A percentile compares a stretch with the other conserved stretches of the same genome.
These are phyloP conservation scores for Hyperoplus lanceolatus DNA, from an alignment of 2,797 vertebrate species.

Conservation along the genomic window DNA sequence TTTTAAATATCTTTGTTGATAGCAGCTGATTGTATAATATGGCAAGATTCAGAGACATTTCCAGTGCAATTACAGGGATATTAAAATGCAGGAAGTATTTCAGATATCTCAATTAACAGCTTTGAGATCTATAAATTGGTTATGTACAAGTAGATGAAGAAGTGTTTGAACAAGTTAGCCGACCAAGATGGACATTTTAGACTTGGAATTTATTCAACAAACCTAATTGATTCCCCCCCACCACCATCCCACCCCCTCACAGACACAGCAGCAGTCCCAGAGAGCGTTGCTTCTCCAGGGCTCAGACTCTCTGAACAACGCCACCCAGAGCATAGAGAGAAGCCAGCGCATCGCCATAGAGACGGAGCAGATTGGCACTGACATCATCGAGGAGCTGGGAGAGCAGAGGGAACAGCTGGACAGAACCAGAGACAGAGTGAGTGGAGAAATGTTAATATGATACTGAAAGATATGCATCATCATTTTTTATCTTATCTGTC, in stretches of 20 bases:
- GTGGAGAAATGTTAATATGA: constrained; percentile 31
- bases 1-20: neutral
- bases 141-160: no score
- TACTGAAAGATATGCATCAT: neutral
- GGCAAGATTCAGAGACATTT: neutral
- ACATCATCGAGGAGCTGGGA: constrained; percentile 96
- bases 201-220: neutral
- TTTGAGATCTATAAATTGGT: neutral
- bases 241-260: constrained; percentile 24
- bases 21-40: neutral
- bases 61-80: neutral
- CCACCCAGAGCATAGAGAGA: constrained; percentile 93
- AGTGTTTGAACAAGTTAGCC: neutral
- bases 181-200: neutral
- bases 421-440: constrained; percentile 91
- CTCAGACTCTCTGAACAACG: constrained; percentile 90
- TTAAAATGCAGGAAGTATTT: neutral
- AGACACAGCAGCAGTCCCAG: constrained; percentile 93
- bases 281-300: constrained; percentile 93
- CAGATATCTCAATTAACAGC: neutral
- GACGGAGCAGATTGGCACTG: constrained; percentile 92
- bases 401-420: constrained; percentile 97
- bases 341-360: constrained; percentile 93
- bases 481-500: constrained; percentile 11
- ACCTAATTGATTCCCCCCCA: neutral